Evolutionary conservation across 2,888 invertebrate species (phyloP).

Genomic region (Acleris cristana): DNA sequence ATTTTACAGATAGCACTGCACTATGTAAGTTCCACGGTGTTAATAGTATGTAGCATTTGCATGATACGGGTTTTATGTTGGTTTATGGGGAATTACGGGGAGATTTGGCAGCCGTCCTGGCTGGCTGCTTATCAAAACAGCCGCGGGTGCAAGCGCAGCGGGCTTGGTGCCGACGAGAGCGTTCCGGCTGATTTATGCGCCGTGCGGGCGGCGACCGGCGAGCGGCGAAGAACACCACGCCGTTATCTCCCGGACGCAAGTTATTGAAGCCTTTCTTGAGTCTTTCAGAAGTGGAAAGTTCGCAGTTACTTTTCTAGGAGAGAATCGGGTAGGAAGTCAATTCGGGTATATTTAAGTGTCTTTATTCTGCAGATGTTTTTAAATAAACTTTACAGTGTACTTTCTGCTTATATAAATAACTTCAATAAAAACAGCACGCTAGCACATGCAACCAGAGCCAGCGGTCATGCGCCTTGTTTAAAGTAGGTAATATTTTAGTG

Average conservation of each 20-base stretch:
- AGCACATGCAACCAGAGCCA: not conserved
- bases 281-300: not conserved
- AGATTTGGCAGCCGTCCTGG: conserved; percentile 25
- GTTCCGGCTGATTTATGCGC: conserved; percentile 41
- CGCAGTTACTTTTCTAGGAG: not conserved
- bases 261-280: conserved; percentile 3
- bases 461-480: not conserved
- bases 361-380: no score
- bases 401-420: no score
- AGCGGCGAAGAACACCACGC: not conserved
- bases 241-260: not conserved
- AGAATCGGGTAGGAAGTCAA: no score
- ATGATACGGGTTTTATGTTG: conserved; percentile 26
- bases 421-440: no score
- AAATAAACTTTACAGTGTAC: no score
- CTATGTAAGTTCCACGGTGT: conserved; percentile 2
- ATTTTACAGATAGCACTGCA: no score
- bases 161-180: conserved; percentile 27
- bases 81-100: conserved; percentile 26
- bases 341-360: no score
- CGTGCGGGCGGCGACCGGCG: not conserved
- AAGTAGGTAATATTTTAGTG: not conserved
- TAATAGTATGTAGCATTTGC: conserved; percentile 16
- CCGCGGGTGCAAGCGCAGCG: conserved; percentile 43
- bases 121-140: conserved; percentile 37